Percentiles rank a stretch among this genome's conserved stretches.
Conservation (phyloP, 2,113 vertebrate genomes). For the Tragelaphus imberbis region DNA sequence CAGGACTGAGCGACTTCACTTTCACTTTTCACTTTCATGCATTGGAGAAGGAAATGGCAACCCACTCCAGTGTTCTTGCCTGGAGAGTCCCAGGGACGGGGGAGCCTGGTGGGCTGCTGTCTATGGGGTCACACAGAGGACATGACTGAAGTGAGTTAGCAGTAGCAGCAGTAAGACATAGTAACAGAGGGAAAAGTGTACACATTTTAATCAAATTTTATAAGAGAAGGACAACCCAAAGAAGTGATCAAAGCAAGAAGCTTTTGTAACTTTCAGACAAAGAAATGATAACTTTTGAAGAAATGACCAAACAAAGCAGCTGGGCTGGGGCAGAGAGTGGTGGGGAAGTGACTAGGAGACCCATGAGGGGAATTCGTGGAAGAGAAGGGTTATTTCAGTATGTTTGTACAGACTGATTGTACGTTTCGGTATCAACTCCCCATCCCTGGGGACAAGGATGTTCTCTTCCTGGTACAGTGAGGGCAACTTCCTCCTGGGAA, state of each 20-base stretch:
- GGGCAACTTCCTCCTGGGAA: not conserved
- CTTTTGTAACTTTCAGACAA: not conserved
- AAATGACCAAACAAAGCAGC: not conserved
- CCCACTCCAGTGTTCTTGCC: too few species aligned
- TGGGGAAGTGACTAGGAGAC: not conserved
- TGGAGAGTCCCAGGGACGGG: too few species aligned
- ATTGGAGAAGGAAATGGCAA: too few species aligned
- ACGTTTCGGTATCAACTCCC: not conserved
- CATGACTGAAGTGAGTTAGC: too few species aligned
- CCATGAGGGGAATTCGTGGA: not conserved
- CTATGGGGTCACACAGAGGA: too few species aligned
- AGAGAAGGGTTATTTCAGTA: not conserved
- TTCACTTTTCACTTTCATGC: too few species aligned
- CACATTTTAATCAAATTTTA: not conserved
- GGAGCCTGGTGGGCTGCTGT: too few species aligned
- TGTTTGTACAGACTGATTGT: not conserved
- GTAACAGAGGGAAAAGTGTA: not conserved
- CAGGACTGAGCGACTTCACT: too few species aligned
- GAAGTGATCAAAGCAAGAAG: not conserved
- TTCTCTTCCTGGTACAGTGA: not conserved
- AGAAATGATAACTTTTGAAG: not conserved
- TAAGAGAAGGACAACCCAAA: not conserved
- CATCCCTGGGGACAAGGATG: not conserved
- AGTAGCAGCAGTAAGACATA: too few species aligned
- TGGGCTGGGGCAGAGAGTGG: not conserved